Conservation (phyloP, 2,113 vertebrate species). For the Pogonocichla stellata region DNA sequence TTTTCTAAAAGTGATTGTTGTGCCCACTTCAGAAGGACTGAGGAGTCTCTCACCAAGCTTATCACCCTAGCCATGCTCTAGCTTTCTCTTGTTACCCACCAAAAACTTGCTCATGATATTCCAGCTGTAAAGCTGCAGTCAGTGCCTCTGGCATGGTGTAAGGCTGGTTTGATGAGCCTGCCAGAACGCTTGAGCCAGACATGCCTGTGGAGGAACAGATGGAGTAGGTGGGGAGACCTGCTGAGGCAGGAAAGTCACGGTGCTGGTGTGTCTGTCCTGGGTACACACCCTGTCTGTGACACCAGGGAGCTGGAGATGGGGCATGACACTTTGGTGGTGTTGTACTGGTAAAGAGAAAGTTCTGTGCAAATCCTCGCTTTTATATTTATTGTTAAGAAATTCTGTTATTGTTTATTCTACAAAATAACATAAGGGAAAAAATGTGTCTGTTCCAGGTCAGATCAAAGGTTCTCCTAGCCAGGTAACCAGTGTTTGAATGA, state of each 20-base stretch:
- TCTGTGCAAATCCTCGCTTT: not conserved
- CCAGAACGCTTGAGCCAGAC: not conserved
- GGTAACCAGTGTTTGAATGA: not conserved
- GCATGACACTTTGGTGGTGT: fast-evolving
- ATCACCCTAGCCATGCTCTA: not conserved
- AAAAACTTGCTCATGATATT: not conserved
- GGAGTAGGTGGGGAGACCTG: not conserved
- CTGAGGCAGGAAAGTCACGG: not conserved
- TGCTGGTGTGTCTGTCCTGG: not conserved
- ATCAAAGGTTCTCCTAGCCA: not conserved
- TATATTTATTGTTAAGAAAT: not conserved
- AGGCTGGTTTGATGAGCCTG: not conserved
- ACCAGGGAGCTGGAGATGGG: not conserved
- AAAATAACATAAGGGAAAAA: not conserved
- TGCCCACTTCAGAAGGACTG: not conserved
- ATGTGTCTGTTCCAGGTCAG: not conserved
- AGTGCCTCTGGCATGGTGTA: not conserved
- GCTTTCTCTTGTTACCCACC: not conserved
- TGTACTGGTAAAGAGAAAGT: not conserved
- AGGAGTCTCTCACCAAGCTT: not conserved
- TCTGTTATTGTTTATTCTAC: not conserved
- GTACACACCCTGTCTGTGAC: fast-evolving
- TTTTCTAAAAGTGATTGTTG: not conserved
- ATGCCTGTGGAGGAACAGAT: not conserved
- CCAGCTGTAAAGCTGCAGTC: not conserved